phyloP scores from a whole-genome alignment of 2,113 vertebrate genomes.

The Ailurus styani region DNA sequence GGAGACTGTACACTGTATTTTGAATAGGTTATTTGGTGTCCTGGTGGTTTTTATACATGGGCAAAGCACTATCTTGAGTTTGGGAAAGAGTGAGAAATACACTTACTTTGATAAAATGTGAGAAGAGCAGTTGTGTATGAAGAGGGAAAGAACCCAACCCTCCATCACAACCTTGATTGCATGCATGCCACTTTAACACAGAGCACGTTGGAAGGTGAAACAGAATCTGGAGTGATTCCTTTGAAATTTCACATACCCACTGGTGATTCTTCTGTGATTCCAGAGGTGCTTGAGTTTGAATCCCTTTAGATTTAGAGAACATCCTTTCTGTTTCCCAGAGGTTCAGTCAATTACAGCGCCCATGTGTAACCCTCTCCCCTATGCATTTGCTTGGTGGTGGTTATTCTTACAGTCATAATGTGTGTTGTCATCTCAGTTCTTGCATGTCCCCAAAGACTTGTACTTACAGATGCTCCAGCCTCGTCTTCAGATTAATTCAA shows the following conservation, averaged over 20 bases:
- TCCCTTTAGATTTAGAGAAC: background rate
- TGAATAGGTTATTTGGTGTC: background rate
- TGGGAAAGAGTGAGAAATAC: background rate
- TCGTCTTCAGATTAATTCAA: background rate
- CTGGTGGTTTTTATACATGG: background rate
- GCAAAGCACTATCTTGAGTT: background rate
- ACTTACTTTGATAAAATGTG: background rate
- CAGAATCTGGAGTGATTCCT: background rate
- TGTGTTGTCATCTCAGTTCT: background rate
- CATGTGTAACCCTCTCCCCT: accelerated
- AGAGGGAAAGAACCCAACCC: background rate
- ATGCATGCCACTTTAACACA: background rate
- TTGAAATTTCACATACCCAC: background rate
- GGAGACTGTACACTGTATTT: background rate
- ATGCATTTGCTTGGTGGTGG: background rate
- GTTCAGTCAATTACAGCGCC: background rate
- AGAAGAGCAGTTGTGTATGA: background rate
- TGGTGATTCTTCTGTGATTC: background rate
- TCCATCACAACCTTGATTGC: background rate
- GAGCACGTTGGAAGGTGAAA: too few species aligned
- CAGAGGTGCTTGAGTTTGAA: background rate
- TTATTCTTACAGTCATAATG: background rate
- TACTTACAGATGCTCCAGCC: background rate
- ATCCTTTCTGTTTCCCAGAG: background rate
- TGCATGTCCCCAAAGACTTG: background rate